phyloP scores from a whole-genome alignment of 1,140 invertebrate species.

The Rhyacophila brunnea region DNA sequence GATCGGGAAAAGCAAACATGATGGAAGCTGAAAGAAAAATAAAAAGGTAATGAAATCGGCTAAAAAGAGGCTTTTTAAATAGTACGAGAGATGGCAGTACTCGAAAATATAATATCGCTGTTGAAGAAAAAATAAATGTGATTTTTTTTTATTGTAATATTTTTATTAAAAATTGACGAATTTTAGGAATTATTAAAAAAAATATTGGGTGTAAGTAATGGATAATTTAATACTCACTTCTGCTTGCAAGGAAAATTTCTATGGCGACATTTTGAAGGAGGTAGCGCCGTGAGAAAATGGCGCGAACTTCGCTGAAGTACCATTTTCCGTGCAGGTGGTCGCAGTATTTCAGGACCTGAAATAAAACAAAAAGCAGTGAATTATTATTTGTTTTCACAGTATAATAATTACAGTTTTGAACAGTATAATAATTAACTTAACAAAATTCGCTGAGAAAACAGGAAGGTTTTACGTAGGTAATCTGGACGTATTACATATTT shows the following conservation, averaged over 20 bases:
- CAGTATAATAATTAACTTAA: no score
- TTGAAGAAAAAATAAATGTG: background rate
- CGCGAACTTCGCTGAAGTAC: constrained; percentile 98
- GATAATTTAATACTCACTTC: constrained; percentile 91
- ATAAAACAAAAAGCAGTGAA: constrained; percentile 37
- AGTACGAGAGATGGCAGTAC: constrained; percentile 4
- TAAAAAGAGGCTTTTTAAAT: constrained; percentile 3
- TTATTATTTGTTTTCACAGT: no score
- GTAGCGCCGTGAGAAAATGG: constrained; percentile 95
- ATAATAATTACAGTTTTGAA: no score
- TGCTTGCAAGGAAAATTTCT: constrained; percentile 97
- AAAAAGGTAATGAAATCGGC: constrained; percentile 10
- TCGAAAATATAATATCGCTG: background rate
- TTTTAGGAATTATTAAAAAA: no score
- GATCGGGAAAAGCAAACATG: constrained; percentile 97
- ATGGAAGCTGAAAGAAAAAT: constrained; percentile 80
- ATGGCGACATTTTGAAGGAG: constrained; percentile 95
- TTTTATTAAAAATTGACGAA: background rate
- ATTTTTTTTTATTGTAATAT: background rate
- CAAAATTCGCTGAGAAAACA: no score
- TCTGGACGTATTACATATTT: no score
- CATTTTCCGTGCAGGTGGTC: constrained; percentile 98
- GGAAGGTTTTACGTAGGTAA: no score
- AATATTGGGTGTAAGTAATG: background rate
- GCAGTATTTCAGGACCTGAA: constrained; percentile 92